These are phyloP conservation scores for Andinoacara biseriatus DNA, from an alignment of 2,113 vertebrate genomes.

Conservation along the genomic window DNA sequence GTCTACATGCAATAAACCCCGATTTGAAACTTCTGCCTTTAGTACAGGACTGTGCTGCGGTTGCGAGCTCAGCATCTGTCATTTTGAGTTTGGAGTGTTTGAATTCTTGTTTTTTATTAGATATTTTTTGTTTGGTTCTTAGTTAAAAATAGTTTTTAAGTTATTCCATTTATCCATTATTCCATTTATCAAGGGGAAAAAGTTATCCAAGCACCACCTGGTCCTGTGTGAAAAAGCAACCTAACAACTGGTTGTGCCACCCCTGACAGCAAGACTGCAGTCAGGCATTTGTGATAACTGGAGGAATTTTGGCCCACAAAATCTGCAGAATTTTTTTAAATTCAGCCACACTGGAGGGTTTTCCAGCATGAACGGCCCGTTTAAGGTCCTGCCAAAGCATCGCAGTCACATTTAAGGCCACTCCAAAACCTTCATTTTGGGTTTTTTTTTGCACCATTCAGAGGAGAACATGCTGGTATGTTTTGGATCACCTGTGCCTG, in stretches of 20 bases:
- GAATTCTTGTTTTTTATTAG: not conserved
- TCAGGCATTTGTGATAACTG: accelerated
- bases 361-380: not conserved
- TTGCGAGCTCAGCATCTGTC: not conserved
- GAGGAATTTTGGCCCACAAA: not conserved
- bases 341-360: accelerated
- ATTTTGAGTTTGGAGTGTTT: not conserved
- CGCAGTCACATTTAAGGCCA: not conserved
- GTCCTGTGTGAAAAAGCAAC: not conserved
- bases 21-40: no score
- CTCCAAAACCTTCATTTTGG: not conserved
- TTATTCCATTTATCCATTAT: no score
- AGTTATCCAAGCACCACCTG: not conserved
- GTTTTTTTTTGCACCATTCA: not conserved
- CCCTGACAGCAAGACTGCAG: accelerated
- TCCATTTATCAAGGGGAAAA: no score
- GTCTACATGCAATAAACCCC: not conserved
- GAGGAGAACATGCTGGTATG: accelerated
- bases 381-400: not conserved
- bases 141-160: no score
- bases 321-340: not conserved
- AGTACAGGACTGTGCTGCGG: not conserved
- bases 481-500: no score
- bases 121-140: no score
- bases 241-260: not conserved